Base-by-base conservation (phyloP, 2,797 vertebrate species). In the Rhodeus uyekii region DNA sequence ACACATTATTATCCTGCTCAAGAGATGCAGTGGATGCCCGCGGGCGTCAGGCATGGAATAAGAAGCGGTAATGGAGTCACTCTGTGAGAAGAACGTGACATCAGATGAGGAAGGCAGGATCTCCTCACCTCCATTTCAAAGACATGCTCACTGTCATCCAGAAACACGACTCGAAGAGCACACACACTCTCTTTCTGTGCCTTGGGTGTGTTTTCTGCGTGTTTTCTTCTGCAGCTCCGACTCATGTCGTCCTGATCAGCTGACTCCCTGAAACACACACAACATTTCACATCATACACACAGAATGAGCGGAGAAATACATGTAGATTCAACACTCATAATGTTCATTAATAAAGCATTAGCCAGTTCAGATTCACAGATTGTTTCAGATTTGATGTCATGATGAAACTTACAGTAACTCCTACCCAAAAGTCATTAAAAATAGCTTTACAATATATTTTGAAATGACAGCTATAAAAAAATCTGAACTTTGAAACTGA, bases 81-180 rank as follows among this genome's bases (percentile, higher is more conserved):
- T 69, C 24, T 69, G 6, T n/a, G n/a, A n/a, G n/a, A n/a, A n/a
- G n/a, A n/a, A n/a, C n/a, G n/a, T n/a, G n/a, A n/a, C n/a, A n/a
- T n/a, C n/a, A n/a, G n/a, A n/a, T n/a, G n/a, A 42, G n/a, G 32
- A 48, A 71, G 24, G 42, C 39, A 29, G 2, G 39, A 58, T 60
- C 5, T 9, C 60, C 74, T 86, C 67, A 88, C 87, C 81, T 88
- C 81, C 29, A 86, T 80, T 32, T 88, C 83, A 27, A 86, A 88
- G 13, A 76, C 76, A 24, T 85, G 81, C 78, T 86, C 81, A 8
- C 74, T 80, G 36, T 88, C 85, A 24, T 85, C 85, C 64, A 86
- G 79, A 63, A 86, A 88, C 61, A 83, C n/a, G 60, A 85, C 83
- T 13, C 50, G 46, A 12, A 86, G 58, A 22, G 48, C 36, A 18